A percentile compares a stretch with the other conserved stretches of the same genome.
These are phyloP conservation scores for Ceyx margarethae DNA, from an alignment of 2,113 vertebrate species.

Conservation along the genomic window DNA sequence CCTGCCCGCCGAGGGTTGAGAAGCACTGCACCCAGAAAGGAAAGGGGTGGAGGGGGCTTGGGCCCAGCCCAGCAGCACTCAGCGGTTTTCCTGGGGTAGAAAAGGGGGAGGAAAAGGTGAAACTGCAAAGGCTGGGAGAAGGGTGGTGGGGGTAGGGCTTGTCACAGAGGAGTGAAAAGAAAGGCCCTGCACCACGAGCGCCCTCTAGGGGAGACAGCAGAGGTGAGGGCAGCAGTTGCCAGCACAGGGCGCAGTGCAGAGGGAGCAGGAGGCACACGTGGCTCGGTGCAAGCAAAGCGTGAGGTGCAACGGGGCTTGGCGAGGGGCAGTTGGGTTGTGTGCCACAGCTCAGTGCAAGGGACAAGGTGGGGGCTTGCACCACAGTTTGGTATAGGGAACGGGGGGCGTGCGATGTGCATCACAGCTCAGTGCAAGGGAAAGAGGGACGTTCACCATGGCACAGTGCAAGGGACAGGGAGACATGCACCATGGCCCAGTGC, in stretches of 20 bases:
- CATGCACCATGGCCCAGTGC: background rate
- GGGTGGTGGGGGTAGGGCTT: background rate
- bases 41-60: background rate
- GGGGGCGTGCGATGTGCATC: background rate
- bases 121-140: background rate
- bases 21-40: accelerated
- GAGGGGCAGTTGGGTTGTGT: accelerated
- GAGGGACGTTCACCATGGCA: background rate
- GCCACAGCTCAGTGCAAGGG: accelerated
- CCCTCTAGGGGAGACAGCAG: background rate
- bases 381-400: background rate
- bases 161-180: accelerated
- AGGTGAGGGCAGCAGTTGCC: background rate
- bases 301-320: accelerated
- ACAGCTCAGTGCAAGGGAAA: background rate
- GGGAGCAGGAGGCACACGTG: background rate
- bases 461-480: background rate
- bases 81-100: background rate
- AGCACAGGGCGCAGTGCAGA: accelerated
- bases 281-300: background rate
- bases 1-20: background rate
- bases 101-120: background rate
- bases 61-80: background rate
- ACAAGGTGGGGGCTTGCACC: accelerated
- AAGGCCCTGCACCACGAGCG: accelerated